Evolutionary conservation across 2,113 vertebrate species (phyloP).

Genomic region (Mormyrus iriodes): DNA sequence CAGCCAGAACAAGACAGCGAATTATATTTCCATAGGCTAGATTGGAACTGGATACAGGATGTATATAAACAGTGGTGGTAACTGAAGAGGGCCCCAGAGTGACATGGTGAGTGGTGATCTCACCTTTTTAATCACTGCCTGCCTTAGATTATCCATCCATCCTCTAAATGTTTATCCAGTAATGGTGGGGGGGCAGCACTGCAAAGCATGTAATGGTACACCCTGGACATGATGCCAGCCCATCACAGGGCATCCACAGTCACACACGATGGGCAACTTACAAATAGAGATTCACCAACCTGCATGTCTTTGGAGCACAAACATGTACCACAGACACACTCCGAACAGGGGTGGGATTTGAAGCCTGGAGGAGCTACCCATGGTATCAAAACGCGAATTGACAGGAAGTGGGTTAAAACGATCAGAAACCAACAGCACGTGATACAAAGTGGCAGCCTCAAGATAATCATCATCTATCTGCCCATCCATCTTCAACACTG

Average conservation of each 20-base stretch:
- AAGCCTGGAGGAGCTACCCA: not conserved
- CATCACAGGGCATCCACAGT: not conserved
- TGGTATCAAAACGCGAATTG: not conserved
- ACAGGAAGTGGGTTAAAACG: not conserved
- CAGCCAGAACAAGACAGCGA: not conserved
- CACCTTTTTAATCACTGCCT: not conserved
- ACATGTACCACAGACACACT: not conserved
- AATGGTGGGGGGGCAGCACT: not conserved
- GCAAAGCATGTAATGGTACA: no score
- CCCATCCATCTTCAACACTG: not conserved
- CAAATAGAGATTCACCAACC: not conserved
- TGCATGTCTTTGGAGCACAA: not conserved
- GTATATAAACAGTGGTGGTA: not conserved
- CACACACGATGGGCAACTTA: not conserved
- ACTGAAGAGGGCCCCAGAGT: not conserved
- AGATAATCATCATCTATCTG: not conserved
- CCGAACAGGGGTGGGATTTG: not conserved
- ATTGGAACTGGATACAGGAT: not conserved
- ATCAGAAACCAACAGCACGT: not conserved
- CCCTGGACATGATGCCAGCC: not conserved
- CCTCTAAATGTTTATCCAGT: not conserved
- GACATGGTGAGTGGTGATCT: not conserved
- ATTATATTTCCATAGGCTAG: not conserved
- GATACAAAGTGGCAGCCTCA: not conserved
- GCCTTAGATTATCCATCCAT: not conserved